Percentiles rank a stretch among this genome's conserved stretches.
Conservation (phyloP, 2,113 vertebrate species). For the Pao palembangensis region DNA sequence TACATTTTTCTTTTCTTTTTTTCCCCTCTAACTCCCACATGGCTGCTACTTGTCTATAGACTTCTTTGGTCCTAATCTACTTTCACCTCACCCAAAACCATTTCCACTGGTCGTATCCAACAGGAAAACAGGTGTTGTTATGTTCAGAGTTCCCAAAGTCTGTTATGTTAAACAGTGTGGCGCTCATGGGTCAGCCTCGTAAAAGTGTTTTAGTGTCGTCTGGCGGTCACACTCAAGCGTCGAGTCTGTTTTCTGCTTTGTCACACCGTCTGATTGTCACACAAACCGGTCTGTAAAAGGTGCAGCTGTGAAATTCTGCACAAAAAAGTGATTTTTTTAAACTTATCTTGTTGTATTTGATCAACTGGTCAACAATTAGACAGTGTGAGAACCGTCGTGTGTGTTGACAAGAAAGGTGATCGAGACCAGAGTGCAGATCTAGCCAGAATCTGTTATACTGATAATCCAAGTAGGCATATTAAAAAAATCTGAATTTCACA, state of each 20-base stretch:
- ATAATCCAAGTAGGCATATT: no score
- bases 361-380: no score
- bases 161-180: constrained; percentile 10
- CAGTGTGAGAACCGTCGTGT: no score
- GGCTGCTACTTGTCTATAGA: constrained; percentile 31
- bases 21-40: constrained; percentile 25
- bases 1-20: constrained; percentile 41
- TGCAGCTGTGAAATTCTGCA: constrained; percentile 23
- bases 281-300: constrained; percentile 31
- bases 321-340: no score
- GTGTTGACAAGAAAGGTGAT: no score
- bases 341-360: neutral
- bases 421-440: no score
- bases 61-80: constrained; percentile 14
- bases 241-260: constrained; percentile 32
- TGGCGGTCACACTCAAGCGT: constrained; percentile 31
- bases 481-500: no score
- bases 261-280: constrained; percentile 18
- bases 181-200: constrained; percentile 28
- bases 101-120: constrained; percentile 15
- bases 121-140: constrained; percentile 29
- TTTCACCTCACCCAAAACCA: constrained; percentile 22
- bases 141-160: constrained; percentile 9
- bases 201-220: constrained; percentile 25
- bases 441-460: no score